phyloP scores from a whole-genome alignment of 2,113 vertebrate species.

The Paracanthobrama guichenoti region DNA sequence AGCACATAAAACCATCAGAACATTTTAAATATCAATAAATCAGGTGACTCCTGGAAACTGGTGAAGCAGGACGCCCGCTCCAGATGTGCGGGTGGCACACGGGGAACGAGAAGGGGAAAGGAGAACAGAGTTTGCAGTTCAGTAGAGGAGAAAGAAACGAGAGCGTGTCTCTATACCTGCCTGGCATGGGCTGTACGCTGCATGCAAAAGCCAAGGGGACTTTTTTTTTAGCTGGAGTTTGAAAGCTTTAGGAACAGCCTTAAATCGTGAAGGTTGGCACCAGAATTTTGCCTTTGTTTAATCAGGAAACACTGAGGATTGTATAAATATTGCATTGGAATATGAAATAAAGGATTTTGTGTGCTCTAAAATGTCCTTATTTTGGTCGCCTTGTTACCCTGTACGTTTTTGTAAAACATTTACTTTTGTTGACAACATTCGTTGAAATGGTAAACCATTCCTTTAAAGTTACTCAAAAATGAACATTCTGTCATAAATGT shows the following conservation, averaged over 20 bases:
- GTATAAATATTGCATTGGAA: constrained; percentile 2
- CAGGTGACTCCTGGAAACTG: constrained; percentile 83
- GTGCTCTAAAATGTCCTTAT: not conserved
- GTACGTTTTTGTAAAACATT: not conserved
- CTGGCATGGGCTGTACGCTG: constrained; percentile 74
- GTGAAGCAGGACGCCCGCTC: constrained; percentile 80
- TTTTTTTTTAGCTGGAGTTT: constrained; percentile 28
- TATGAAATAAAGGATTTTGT: not conserved
- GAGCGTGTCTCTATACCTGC: constrained; percentile 84
- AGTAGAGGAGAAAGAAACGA: constrained; percentile 75
- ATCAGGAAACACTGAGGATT: not conserved
- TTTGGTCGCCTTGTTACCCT: not conserved
- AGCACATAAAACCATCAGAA: constrained; percentile 83
- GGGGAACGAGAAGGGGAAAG: constrained; percentile 54
- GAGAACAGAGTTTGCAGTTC: constrained; percentile 79
- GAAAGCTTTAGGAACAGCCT: constrained; percentile 34
- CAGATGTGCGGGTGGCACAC: constrained; percentile 83
- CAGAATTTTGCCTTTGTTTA: constrained; percentile 19
- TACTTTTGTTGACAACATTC: not conserved
- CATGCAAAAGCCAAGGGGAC: constrained; percentile 41
- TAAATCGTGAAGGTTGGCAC: constrained; percentile 24
- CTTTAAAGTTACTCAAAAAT: not conserved
- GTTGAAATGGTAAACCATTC: not conserved
- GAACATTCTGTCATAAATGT: too few species aligned
- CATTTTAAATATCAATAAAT: constrained; percentile 87